phyloP scores from a whole-genome alignment of 2,797 vertebrate species.

The Erpetoichthys calabaricus region DNA sequence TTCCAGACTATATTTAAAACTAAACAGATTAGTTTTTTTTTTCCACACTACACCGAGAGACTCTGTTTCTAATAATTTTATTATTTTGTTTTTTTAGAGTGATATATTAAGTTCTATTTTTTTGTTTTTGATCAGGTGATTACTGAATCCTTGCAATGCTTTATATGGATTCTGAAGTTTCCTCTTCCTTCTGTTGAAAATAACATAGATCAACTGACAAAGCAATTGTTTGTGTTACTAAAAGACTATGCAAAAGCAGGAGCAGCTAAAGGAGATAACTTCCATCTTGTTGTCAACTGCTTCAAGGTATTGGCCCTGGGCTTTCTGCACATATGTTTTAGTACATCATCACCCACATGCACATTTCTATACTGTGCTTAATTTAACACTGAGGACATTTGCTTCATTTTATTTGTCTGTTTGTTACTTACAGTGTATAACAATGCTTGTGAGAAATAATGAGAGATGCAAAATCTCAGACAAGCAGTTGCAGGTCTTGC shows the following conservation, averaged over 20 bases:
- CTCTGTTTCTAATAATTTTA: not conserved
- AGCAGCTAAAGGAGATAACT: slow-evolving; percentile 80
- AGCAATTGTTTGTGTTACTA: slow-evolving; percentile 79
- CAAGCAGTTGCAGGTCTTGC: slow-evolving; percentile 81
- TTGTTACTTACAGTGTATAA: slow-evolving; percentile 60
- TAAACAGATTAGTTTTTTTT: too few relatives aligned
- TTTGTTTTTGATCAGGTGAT: slow-evolving; percentile 58
- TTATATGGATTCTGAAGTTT: slow-evolving; percentile 78
- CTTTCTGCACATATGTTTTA: not conserved
- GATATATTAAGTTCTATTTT: not conserved
- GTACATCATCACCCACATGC: not conserved
- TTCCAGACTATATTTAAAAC: too few relatives aligned
- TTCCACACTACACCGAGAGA: too few relatives aligned
- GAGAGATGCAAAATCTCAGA: slow-evolving; percentile 61
- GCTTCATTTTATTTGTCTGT: not conserved
- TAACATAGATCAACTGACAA: slow-evolving; percentile 52
- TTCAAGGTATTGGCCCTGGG: slow-evolving; percentile 67
- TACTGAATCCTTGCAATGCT: slow-evolving; percentile 70
- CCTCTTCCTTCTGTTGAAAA: slow-evolving; percentile 65
- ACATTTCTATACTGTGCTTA: not conserved
- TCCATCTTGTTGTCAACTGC: slow-evolving; percentile 81
- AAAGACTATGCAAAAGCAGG: slow-evolving; percentile 89
- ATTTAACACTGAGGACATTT: too few relatives aligned
- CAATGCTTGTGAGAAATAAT: slow-evolving; percentile 71
- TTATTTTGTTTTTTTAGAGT: too few relatives aligned